Evolutionary conservation across 1,140 invertebrate species (phyloP).

Genomic region (Drosophila pandora): DNA sequence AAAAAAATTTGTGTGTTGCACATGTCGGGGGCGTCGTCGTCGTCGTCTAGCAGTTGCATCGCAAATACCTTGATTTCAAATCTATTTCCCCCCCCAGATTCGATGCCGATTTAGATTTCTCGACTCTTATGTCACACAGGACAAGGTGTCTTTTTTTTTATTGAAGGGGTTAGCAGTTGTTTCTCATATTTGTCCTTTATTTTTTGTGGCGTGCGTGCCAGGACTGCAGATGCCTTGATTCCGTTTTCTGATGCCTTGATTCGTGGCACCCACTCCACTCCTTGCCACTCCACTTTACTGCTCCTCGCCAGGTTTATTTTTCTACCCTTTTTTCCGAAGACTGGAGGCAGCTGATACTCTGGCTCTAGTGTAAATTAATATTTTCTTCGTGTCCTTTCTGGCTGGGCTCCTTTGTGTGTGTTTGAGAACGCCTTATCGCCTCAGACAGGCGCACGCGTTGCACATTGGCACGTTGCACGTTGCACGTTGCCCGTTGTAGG

Average conservation of each 20-base stretch:
- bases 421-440: constrained; percentile 58
- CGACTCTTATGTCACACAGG: constrained; percentile 25
- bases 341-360: constrained; percentile 58
- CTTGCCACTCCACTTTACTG: constrained; percentile 1
- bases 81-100: constrained; percentile 44
- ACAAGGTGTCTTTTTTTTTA: constrained; percentile 18
- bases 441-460: constrained; percentile 65
- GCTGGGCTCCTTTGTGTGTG: constrained; percentile 19
- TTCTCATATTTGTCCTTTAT: constrained; percentile 56
- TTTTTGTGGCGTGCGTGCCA: constrained; percentile 55
- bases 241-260: constrained; percentile 2
- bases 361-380: constrained; percentile 71
- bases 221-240: constrained; percentile 65
- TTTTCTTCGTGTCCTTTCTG: constrained; percentile 57
- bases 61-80: constrained; percentile 60
- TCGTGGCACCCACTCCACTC: constrained; percentile 5
- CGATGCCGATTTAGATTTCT: constrained; percentile 14
- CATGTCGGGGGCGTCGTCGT: constrained; percentile 72
- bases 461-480: constrained; percentile 52
- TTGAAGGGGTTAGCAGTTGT: constrained; percentile 55
- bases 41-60: constrained; percentile 57
- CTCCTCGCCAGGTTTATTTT: neutral
- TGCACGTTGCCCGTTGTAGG: neutral
- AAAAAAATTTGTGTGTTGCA: constrained; percentile 41
- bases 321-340: constrained; percentile 44